Conservation (phyloP, 2,888 invertebrate genomes). For the Ptychoptera contaminata region DNA sequence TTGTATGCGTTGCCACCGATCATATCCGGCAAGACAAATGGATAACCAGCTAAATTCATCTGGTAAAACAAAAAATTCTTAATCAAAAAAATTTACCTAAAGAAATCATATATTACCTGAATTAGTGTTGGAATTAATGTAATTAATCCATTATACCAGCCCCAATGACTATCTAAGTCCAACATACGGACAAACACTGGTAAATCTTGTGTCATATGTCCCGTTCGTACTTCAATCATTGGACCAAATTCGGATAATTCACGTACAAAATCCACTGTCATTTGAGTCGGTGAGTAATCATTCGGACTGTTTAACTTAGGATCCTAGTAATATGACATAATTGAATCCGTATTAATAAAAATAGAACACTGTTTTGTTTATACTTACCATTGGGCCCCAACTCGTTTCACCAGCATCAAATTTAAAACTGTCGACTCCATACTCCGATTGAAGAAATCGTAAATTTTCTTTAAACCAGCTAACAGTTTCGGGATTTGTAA, state of each 20-base stretch:
- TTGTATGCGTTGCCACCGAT: slow-evolving; percentile 39
- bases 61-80: neutral
- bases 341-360: too few relatives aligned
- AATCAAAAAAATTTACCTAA: neutral
- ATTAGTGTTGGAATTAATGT: slow-evolving; percentile 57
- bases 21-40: slow-evolving; percentile 48
- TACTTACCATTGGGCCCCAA: slow-evolving; percentile 43
- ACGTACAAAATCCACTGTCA: slow-evolving; percentile 39
- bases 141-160: slow-evolving; percentile 49
- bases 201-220: slow-evolving; percentile 49
- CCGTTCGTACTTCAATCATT: slow-evolving; percentile 56
- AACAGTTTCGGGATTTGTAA: slow-evolving; percentile 39
- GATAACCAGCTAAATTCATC: slow-evolving; percentile 12
- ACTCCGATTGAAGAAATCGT: slow-evolving; percentile 26
- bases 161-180: slow-evolving; percentile 60
- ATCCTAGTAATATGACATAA: slow-evolving; percentile 13
- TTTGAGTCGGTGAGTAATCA: slow-evolving; percentile 36
- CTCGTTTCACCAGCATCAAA: slow-evolving; percentile 69
- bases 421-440: slow-evolving; percentile 57
- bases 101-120: slow-evolving; percentile 34
- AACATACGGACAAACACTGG: slow-evolving; percentile 62
- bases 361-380: too few relatives aligned
- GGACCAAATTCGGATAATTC: slow-evolving; percentile 42
- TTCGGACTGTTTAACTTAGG: slow-evolving; percentile 1
- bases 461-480: slow-evolving; percentile 30